Base-by-base conservation (phyloP, 2,888 invertebrate species). In the Teleiodes luculella region DNA sequence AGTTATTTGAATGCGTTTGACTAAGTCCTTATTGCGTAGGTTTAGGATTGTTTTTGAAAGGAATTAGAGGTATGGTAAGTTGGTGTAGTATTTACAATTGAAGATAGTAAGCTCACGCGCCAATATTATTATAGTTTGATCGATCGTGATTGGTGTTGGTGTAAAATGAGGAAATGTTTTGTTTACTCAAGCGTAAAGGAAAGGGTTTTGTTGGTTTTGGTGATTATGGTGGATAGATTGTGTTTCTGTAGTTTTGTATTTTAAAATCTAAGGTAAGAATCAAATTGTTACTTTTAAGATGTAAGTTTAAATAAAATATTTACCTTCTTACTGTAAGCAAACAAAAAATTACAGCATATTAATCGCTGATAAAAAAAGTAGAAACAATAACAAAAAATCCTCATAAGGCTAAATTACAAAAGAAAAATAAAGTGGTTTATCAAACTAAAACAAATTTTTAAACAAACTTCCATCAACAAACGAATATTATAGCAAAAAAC, bases 121-220 rank as follows among this genome's bases (percentile, higher is more conserved):
- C 65, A 70, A 76, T 75, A 75, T 77, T 76, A 74, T 78, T 74
- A 72, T 76, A 78, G 69, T 79, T 78, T 80, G 80, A 84, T 83
- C 24, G 75, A 75, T 78, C 79, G 79, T 84, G 78, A 77, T 74
- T 73, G 70, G 45, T 50, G 36, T 43, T 53, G 56, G 56, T 56
- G 56, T 53, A 50, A 56, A 56, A 56, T 49, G 45, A 33, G 49
- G 54, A 56, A 60, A 57, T 51, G 54, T 28, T 52, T 68, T 73
- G 72, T 77, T 73, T 71, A 67, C 37, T 49, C 49, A 37, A 20
- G 36, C 28, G 49, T 49, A 28, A 24, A 37, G 28, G n/a, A 20
- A 37, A 37, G 28, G 43, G 37, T 24, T 49, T 36, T 48, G 48
- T 31, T 31, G 30, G 31, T 46, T 31, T 31, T 28, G n/a, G 13